Evolutionary conservation across 1,140 invertebrate species (phyloP).

Genomic region (Papilio polytes): DNA sequence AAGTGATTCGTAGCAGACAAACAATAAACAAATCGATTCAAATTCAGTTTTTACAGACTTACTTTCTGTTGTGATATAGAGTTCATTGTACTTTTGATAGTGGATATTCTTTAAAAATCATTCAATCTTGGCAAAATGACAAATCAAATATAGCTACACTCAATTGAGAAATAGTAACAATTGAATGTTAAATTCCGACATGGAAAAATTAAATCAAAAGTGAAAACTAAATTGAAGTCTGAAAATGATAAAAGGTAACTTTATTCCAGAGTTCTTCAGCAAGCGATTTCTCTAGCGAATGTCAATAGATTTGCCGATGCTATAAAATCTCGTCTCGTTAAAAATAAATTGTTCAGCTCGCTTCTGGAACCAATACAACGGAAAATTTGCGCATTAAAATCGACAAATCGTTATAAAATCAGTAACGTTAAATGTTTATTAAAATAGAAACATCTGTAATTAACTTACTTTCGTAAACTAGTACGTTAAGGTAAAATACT

Average conservation of each 20-base stretch:
- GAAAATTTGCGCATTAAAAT: background rate
- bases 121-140: background rate
- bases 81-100: background rate
- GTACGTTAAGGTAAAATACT: too few relatives aligned
- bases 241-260: conserved; percentile 8
- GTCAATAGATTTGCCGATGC: conserved; percentile 13
- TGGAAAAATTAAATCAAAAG: background rate
- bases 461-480: too few relatives aligned
- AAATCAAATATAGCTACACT: background rate
- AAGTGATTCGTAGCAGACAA: background rate
- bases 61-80: background rate
- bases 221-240: background rate
- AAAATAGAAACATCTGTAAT: background rate
- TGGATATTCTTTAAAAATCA: background rate
- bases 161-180: background rate
- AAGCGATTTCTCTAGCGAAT: conserved; percentile 15
- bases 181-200: background rate
- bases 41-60: background rate
- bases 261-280: background rate
- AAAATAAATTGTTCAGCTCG: conserved; percentile 7
- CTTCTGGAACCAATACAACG: background rate
- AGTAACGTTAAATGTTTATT: background rate
- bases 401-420: background rate
- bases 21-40: background rate
- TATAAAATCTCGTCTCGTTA: conserved; percentile 5